Base-by-base conservation (phyloP, 1,140 invertebrate genomes). In the Heliconius melpomene region DNA sequence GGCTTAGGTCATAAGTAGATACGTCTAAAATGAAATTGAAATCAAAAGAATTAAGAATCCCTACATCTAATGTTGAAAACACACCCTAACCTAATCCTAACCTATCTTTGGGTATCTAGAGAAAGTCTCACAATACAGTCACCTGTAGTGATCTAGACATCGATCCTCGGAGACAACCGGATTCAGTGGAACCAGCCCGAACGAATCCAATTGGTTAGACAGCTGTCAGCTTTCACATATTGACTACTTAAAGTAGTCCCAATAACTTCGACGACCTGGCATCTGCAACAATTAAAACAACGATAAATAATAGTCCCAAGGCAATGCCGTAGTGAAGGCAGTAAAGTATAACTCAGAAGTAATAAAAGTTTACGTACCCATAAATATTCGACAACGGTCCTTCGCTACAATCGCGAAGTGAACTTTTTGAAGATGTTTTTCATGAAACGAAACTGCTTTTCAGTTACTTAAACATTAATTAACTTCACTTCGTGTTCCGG, bases 101-200 rank as follows among this genome's bases (percentile, higher is more conserved):
- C 66, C 80, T 90, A 88, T 91, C 87, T 91, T 89, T 91, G 86
- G 86, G 82, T 54, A 79, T 81, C 84, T 88, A 88, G 83, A 85
- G 85, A 86, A 72, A 72, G 70, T 23, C 32, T 75, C 29, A 36
- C 18, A 60, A 66, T 38, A 38, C 38, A 46, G 38, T 74, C 72
- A 74, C 72, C 72, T 50, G 71, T 18, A 72, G 29, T 40, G 9
- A 72, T 9, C 36, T 40, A 2, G 32, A 20, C 71, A 72, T 36
- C 32, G 36, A 38, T 38, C 71, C 71, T 38, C 20, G 60, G 11
- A 66, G 60, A 66, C n/a, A 66, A 16, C 13, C 60, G 23, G 60
- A 66, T 66, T 29, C 60, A 6, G 9, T 66, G 60, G 60, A 16
- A 66, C 60, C 60, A 66, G 60, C 60, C 60, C 60, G 6, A 11